Conservation (phyloP, 1,140 invertebrate species). For the Dermatophagoides farinae region DNA sequence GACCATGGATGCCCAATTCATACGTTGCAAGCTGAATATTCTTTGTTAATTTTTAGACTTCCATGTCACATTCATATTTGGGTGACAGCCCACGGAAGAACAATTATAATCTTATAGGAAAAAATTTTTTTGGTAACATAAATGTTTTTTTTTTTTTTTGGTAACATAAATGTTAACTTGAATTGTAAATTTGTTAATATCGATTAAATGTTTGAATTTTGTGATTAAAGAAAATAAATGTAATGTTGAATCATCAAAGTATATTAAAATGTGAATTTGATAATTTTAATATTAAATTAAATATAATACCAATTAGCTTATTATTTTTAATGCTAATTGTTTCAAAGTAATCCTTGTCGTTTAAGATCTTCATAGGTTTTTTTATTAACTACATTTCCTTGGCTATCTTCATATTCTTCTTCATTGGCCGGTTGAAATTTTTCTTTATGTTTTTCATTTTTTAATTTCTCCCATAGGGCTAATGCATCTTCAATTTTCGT, state of each 20-base stretch:
- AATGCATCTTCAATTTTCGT: slow-evolving; percentile 97
- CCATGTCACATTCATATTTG: too few relatives aligned
- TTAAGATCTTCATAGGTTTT: slow-evolving; percentile 98
- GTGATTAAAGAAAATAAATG: too few relatives aligned
- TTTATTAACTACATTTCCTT: slow-evolving; percentile 93
- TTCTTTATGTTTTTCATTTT: slow-evolving; percentile 78
- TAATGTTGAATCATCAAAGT: too few relatives aligned
- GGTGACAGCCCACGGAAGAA: too few relatives aligned
- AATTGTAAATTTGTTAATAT: too few relatives aligned
- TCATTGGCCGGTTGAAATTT: slow-evolving; percentile 76
- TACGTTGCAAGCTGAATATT: too few relatives aligned
- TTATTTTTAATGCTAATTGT: slow-evolving; percentile 6
- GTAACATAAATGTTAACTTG: too few relatives aligned
- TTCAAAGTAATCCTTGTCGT: slow-evolving; percentile 74
- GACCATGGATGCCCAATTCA: too few relatives aligned
- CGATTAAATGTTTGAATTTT: too few relatives aligned
- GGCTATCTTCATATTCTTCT: slow-evolving; percentile 97
- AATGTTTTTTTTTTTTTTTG: too few relatives aligned
- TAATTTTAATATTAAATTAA: not conserved
- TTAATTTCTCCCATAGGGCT: slow-evolving; percentile 88
- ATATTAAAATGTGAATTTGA: not conserved
- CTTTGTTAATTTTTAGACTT: not conserved
- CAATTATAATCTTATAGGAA: too few relatives aligned
- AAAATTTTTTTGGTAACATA: too few relatives aligned
- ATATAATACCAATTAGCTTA: not conserved